Base-by-base conservation (phyloP, 2,113 vertebrate species). In the Poeciliopsis turrubarensis region DNA sequence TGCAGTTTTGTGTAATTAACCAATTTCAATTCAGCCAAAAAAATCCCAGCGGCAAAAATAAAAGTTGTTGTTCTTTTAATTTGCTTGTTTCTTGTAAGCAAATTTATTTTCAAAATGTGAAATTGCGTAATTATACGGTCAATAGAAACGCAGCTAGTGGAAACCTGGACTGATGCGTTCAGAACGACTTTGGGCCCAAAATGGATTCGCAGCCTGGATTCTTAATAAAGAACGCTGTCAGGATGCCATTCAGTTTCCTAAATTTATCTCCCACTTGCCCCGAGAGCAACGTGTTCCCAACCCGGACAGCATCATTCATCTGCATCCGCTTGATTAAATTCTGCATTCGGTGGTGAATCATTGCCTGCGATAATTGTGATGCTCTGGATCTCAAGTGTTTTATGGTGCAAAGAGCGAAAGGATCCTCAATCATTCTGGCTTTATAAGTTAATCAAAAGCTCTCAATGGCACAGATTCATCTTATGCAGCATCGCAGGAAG, bases 381-480 rank as follows among this genome's bases (percentile, higher is more conserved):
- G 54, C 69, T 25, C 63, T 68, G 60, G 66, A 74, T 78, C 72
- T 72, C 32, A 37, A 13, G 32, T 65, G 68, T 85, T 78, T 87
- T 84, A 81, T 77, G 72, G 63, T 30, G 65, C 64, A 63, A 82
- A 68, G 64, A 68, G 70, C 72, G 60, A 75, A 31, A 32, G 34
- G 54, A 25, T 65, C 77, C 72, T 78, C 68, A 77, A 76, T 85
- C 78, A 75, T 47, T 37, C 41, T 41, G 62, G 61, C 57, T 80
- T 80, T 72, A 78, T 62, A 66, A 84, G 75, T 80, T 73, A 65
- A 83, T 73, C n/a, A 15, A 82, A 85, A 86, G 70, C 79, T 73
- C 61, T 31, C 61, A 73, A 84, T 83, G 70, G 72, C 77, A 68
- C 75, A 60, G 81, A 86, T 67, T 60, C 87, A 66, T 87, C 83